phyloP scores from a whole-genome alignment of 1,140 invertebrate genomes.

The Conus betulinus region DNA sequence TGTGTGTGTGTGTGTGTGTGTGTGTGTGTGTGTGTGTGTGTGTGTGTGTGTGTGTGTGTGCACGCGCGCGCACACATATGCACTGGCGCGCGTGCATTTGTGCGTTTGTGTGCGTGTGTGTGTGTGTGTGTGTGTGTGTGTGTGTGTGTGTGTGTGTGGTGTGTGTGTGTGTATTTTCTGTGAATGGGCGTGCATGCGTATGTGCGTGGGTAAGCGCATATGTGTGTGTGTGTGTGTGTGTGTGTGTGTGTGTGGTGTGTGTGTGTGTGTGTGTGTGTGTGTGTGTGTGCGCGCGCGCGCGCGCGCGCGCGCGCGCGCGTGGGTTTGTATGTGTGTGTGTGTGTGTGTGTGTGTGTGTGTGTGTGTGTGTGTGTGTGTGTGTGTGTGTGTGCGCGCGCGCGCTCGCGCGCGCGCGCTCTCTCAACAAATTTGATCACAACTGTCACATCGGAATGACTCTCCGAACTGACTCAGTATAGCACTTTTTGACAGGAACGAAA shows the following conservation, averaged over 20 bases:
- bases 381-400: neutral
- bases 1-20: conserved; percentile 5
- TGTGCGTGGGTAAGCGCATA: too few species aligned
- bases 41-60: neutral
- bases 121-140: neutral
- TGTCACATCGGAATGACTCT: too few species aligned
- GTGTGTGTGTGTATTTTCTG: neutral
- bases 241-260: neutral
- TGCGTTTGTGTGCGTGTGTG: neutral
- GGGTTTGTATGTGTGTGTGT: neutral
- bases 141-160: neutral
- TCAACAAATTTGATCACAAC: too few species aligned
- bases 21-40: neutral
- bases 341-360: conserved; percentile 10
- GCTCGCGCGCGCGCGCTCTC: too few species aligned
- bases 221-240: too few species aligned
- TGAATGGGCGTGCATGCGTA: neutral
- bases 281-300: neutral
- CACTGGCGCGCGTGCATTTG: neutral
- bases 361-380: neutral
- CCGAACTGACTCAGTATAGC: too few species aligned
- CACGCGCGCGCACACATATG: neutral
- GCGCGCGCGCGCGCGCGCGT: neutral
- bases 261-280: conserved; percentile 10
- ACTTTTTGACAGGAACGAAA: too few species aligned